Percentiles rank a stretch among this genome's conserved stretches.
These are phyloP conservation scores for Psephotus haematonotus DNA, from an alignment of 2,113 vertebrate species.

Conservation along the genomic window DNA sequence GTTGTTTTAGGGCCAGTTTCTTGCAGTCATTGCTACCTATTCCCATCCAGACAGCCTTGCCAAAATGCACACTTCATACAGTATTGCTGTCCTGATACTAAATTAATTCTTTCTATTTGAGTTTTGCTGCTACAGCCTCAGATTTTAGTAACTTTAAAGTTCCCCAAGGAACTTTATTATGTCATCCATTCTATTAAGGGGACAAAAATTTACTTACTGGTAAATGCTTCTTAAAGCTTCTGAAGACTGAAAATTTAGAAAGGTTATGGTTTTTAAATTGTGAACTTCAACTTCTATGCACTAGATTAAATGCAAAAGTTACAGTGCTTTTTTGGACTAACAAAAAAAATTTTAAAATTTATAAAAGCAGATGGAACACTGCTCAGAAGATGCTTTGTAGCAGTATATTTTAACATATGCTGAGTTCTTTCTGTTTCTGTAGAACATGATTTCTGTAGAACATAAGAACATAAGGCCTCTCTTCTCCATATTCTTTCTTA, in stretches of 20 bases:
- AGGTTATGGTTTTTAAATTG: neutral
- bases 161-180: neutral
- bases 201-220: slow-evolving; percentile 5
- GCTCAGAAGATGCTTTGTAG: neutral
- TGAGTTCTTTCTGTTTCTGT: neutral
- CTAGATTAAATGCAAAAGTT: neutral
- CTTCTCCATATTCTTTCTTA: neutral
- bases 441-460: neutral
- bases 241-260: neutral
- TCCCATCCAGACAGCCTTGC: neutral
- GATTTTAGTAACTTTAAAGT: neutral
- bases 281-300: neutral
- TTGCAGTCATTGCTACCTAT: slow-evolving; percentile 9
- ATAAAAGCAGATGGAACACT: neutral
- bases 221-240: slow-evolving; percentile 7
- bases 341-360: neutral
- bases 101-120: slow-evolving; percentile 32
- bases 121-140: neutral
- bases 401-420: neutral
- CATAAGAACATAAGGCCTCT: neutral
- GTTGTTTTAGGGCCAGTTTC: slow-evolving; percentile 41
- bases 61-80: slow-evolving; percentile 1
- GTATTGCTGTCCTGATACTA: neutral
- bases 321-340: neutral
- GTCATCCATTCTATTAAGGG: neutral